Evolutionary conservation across 2,113 vertebrate species (phyloP).

Genomic region (Calypte anna): DNA sequence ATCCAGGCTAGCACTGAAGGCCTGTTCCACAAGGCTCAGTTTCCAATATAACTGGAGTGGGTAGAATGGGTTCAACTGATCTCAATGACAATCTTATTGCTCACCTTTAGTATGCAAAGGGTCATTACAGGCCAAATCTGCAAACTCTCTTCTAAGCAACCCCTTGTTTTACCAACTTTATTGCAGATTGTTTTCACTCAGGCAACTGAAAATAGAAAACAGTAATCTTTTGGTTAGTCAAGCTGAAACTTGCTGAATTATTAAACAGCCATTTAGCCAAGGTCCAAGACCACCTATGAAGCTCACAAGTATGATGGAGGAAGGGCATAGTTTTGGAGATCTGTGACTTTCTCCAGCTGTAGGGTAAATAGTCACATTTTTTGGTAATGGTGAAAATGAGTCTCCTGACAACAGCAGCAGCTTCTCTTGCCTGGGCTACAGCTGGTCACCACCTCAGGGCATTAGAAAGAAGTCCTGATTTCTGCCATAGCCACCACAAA

Average conservation of each 20-base stretch:
- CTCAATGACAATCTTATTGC: not conserved
- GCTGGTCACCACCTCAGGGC: not conserved
- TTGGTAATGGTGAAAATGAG: not conserved
- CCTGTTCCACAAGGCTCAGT: not conserved
- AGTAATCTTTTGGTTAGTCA: not conserved
- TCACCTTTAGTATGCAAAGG: not conserved
- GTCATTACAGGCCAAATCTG: not conserved
- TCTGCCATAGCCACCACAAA: not conserved
- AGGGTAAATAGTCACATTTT: not conserved
- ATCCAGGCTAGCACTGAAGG: not conserved
- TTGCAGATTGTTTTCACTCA: not conserved
- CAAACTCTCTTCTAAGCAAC: not conserved
- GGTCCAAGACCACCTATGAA: not conserved
- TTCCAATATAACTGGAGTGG: not conserved
- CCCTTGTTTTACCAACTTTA: not conserved
- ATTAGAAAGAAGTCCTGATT: not conserved
- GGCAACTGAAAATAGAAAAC: not conserved
- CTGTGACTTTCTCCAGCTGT: not conserved
- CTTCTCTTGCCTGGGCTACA: not conserved
- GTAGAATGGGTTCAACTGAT: not conserved
- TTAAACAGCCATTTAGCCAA: not conserved
- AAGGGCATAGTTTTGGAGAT: rapidly evolving
- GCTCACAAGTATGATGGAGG: not conserved
- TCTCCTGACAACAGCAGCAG: not conserved
- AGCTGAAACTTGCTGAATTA: not conserved